These are phyloP conservation scores for Ophioderma brevispina DNA, from an alignment of 35 echinoderm and acorn worm genomes.

Conservation along the genomic window DNA sequence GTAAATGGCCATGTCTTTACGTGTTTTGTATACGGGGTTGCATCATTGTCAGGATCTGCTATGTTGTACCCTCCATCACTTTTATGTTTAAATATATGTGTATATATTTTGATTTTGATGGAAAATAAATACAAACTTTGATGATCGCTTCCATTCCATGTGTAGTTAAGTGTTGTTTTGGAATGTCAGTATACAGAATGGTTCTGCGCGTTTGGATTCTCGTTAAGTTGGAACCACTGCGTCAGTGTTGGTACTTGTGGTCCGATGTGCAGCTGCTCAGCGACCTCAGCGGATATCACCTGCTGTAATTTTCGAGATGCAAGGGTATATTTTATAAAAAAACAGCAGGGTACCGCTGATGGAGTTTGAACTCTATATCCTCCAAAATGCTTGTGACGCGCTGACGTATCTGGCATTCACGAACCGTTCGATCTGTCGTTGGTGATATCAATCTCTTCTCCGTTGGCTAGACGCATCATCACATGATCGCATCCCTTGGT, in stretches of 20 bases:
- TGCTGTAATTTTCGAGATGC: constrained; percentile 11
- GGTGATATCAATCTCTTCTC: constrained; percentile 11
- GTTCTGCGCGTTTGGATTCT: background rate
- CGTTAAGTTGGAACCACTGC: background rate
- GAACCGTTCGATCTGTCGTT: constrained; percentile 20
- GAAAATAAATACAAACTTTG: too few relatives aligned
- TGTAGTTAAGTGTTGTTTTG: background rate
- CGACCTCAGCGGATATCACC: background rate
- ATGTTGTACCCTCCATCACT: too few relatives aligned
- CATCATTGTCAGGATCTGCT: too few relatives aligned
- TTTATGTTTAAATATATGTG: too few relatives aligned
- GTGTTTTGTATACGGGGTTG: too few relatives aligned
- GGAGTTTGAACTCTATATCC: constrained; percentile 4
- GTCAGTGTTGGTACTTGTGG: background rate
- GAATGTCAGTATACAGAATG: constrained; percentile 2
- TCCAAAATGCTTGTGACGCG: constrained; percentile 17
- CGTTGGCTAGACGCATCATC: background rate
- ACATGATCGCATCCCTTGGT: constrained; percentile 26
- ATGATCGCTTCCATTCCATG: background rate
- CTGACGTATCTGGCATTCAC: constrained; percentile 28
- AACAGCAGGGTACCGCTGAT: constrained; percentile 7
- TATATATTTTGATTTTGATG: too few relatives aligned
- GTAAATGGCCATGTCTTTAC: too few relatives aligned
- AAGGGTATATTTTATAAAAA: background rate
- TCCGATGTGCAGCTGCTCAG: background rate